A percentile compares a stretch with the other conserved stretches of the same genome.
Conservation (phyloP, 2,888 invertebrate genomes). For the Archips crataeganus region DNA sequence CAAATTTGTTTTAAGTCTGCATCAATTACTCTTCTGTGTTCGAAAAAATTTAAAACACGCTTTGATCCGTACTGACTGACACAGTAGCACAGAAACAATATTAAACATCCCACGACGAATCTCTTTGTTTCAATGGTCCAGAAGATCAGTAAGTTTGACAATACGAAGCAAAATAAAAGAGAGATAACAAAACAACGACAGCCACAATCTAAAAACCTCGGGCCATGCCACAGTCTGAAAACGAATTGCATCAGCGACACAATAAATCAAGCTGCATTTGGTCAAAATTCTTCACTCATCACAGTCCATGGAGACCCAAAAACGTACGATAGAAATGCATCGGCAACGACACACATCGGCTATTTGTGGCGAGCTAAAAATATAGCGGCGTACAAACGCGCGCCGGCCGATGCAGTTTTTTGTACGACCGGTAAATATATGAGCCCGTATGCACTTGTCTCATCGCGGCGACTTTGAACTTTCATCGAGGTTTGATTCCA, state of each 20-base stretch:
- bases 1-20: neutral
- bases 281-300: slow-evolving; percentile 37
- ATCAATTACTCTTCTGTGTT: neutral
- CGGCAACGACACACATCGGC: slow-evolving; percentile 65
- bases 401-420: slow-evolving; percentile 42
- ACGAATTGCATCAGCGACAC: slow-evolving; percentile 1
- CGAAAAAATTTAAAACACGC: neutral
- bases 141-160: neutral
- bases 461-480: slow-evolving; percentile 23
- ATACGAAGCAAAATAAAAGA: slow-evolving; percentile 4
- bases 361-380: slow-evolving; percentile 58
- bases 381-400: slow-evolving; percentile 31
- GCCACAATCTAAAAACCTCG: neutral
- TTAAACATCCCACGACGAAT: slow-evolving; percentile 2
- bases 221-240: slow-evolving; percentile 11
- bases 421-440: slow-evolving; percentile 28
- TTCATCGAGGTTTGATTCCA: slow-evolving; percentile 19
- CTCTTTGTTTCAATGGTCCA: neutral
- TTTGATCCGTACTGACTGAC: neutral
- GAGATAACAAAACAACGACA: neutral
- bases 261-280: slow-evolving; percentile 36
- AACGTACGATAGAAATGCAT: slow-evolving; percentile 60
- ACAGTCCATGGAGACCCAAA: slow-evolving; percentile 43
- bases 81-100: slow-evolving; percentile 13
- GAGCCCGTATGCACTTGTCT: slow-evolving; percentile 32